These are phyloP conservation scores for Pterostichus madidus DNA, from an alignment of 2,888 invertebrate genomes.

Conservation along the genomic window DNA sequence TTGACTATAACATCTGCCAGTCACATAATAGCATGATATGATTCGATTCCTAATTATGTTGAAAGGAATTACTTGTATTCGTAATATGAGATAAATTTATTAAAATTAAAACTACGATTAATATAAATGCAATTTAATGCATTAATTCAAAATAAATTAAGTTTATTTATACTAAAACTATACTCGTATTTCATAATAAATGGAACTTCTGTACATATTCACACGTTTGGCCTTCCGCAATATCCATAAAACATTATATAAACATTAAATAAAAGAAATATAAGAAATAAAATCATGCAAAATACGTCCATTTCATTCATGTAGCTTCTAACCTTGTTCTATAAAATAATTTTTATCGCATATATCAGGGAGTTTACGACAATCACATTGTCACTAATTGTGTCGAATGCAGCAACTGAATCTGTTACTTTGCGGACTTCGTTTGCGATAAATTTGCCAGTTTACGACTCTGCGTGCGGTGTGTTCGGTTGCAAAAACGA, in stretches of 20 bases:
- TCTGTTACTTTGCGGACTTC: not conserved
- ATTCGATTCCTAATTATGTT: too few relatives aligned
- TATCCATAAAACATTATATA: constrained; percentile 23
- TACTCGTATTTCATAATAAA: too few relatives aligned
- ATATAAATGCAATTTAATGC: too few relatives aligned
- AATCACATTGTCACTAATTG: constrained; percentile 62
- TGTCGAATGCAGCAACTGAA: constrained; percentile 53
- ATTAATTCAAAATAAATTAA: too few relatives aligned
- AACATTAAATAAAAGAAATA: constrained; percentile 7
- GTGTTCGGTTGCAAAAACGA: constrained; percentile 5
- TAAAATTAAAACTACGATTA: too few relatives aligned
- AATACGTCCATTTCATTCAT: constrained; percentile 59
- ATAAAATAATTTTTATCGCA: constrained; percentile 56
- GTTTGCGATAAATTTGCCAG: not conserved
- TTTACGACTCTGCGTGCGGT: not conserved
- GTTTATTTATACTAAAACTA: too few relatives aligned
- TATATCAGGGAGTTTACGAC: constrained; percentile 58
- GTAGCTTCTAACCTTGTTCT: constrained; percentile 55
- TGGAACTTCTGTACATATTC: constrained; percentile 8
- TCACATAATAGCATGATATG: too few relatives aligned
- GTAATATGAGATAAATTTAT: too few relatives aligned
- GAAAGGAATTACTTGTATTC: too few relatives aligned
- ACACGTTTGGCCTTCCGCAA: constrained; percentile 1
- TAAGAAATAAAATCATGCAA: constrained; percentile 55
- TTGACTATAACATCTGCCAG: too few relatives aligned